These are phyloP conservation scores for Microctonus aethiopoides DNA, from an alignment of 2,888 invertebrate genomes.

Conservation along the genomic window DNA sequence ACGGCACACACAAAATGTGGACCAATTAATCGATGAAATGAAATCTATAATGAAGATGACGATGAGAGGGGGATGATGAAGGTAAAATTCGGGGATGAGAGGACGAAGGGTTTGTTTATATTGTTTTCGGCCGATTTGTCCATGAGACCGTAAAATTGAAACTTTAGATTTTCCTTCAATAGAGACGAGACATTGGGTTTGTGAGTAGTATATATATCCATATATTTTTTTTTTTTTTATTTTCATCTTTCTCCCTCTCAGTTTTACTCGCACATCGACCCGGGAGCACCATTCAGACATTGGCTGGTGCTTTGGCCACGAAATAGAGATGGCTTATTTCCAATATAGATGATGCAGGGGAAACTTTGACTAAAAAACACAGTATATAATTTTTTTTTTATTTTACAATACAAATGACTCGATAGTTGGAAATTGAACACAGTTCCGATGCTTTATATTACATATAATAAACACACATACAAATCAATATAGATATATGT, in stretches of 20 bases:
- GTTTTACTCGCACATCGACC: conserved; percentile 21
- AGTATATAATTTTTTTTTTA: not conserved
- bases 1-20: not conserved
- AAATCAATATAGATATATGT: too few species aligned
- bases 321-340: conserved; percentile 37
- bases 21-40: conserved; percentile 21
- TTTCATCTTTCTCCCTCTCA: conserved; percentile 8
- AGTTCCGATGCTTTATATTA: not conserved
- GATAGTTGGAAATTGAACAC: not conserved
- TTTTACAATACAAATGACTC: not conserved
- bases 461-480: too few species aligned
- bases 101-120: not conserved
- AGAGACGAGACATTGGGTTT: conserved; percentile 33
- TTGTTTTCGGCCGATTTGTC: conserved; percentile 31
- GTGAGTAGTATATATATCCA: not conserved
- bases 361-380: conserved; percentile 7
- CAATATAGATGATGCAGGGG: conserved; percentile 28
- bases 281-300: conserved; percentile 23
- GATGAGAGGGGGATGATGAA: too few species aligned
- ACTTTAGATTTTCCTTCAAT: conserved; percentile 34
- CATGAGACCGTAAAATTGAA: conserved; percentile 35
- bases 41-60: conserved; percentile 25
- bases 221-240: not conserved
- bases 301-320: conserved; percentile 20
- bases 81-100: not conserved